Percentiles rank a stretch among this genome's conserved stretches.
These are phyloP conservation scores for Sarcophaga carnaria DNA, from an alignment of 2,888 invertebrate species.

Conservation along the genomic window DNA sequence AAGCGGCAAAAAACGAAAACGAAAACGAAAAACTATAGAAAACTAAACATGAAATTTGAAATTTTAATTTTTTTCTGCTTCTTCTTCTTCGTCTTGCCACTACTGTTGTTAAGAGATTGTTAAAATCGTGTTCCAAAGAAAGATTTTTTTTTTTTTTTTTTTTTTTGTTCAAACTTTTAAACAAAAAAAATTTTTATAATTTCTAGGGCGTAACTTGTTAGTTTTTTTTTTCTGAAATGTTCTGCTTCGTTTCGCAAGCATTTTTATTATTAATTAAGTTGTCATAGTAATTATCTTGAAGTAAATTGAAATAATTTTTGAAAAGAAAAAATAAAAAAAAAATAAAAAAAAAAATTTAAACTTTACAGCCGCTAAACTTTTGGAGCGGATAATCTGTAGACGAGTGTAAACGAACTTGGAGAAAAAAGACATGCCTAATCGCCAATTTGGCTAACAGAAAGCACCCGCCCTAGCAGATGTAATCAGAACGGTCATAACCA, in stretches of 20 bases:
- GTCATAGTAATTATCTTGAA: constrained; percentile 17
- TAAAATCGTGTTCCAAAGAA: background rate
- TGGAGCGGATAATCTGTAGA: too few species aligned
- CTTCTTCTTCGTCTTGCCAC: background rate
- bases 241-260: constrained; percentile 22
- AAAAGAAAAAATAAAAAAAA: background rate
- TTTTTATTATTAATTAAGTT: constrained; percentile 53
- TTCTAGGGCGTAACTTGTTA: constrained; percentile 54
- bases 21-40: too few species aligned
- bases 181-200: background rate
- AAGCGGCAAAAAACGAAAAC: constrained; percentile 32
- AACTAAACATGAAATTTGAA: constrained; percentile 50
- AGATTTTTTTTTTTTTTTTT: too few species aligned
- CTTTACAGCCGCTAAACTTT: too few species aligned
- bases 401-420: too few species aligned
- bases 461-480: too few species aligned
- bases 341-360: too few species aligned
- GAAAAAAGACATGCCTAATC: too few species aligned
- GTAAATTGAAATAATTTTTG: background rate
- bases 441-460: too few species aligned
- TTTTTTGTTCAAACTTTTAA: too few species aligned
- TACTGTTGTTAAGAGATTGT: constrained; percentile 21
- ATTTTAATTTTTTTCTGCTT: background rate
- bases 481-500: too few species aligned
- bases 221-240: background rate